Conservation (phyloP, 2,797 vertebrate species). For the Coranthus polyacanthus region DNA sequence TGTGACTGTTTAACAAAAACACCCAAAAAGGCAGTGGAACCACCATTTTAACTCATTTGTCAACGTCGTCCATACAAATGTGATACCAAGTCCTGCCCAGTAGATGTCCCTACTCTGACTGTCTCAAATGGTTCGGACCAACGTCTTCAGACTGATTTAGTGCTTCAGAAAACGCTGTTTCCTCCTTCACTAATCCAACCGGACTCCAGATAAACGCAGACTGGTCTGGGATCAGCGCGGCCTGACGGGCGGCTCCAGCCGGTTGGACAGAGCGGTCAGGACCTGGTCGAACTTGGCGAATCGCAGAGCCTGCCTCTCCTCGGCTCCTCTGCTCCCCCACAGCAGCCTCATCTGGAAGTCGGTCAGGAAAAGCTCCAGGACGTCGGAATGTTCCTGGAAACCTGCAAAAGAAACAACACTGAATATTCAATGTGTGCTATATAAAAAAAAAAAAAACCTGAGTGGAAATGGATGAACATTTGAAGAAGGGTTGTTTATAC, state of each 20-base stretch:
- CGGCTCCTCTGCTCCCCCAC: slow-evolving; percentile 93
- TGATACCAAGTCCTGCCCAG: not conserved
- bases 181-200: no score
- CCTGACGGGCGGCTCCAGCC: slow-evolving; percentile 87
- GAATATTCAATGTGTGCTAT: no score
- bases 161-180: not conserved
- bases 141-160: no score
- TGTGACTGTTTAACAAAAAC: no score
- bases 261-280: slow-evolving; percentile 92
- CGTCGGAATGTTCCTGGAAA: slow-evolving; percentile 87
- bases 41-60: no score
- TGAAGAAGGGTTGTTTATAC: no score
- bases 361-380: slow-evolving; percentile 92
- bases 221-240: slow-evolving; percentile 72
- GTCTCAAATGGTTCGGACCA: no score
- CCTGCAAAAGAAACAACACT: slow-evolving; percentile 75
- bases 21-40: no score
- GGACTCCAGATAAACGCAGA: not conserved
- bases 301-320: slow-evolving; percentile 88
- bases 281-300: slow-evolving; percentile 94
- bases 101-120: no score
- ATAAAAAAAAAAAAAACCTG: no score
- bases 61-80: not conserved
- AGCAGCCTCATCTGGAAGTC: slow-evolving; percentile 96
- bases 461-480: no score